Base-by-base conservation (phyloP, 2,888 invertebrate species). In the Lepidochitona cinerea region DNA sequence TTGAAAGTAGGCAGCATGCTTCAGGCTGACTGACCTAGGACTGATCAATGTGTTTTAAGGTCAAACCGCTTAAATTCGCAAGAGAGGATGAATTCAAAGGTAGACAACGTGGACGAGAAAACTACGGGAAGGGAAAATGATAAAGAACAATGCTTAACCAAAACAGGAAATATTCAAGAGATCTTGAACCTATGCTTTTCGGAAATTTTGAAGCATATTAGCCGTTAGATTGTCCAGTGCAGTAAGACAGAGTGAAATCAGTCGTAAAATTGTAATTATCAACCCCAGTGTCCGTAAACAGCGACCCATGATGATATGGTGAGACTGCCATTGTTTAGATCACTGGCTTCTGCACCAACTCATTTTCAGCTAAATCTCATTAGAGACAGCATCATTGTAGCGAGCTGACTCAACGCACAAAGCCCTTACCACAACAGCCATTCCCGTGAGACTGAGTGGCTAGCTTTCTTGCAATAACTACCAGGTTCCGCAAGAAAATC, bases 201-300 rank as follows among this genome's bases (percentile, higher is more conserved):
- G 59, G 59, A 59, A 59, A 59, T 59, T 23, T 59, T 59, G 23
- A 14, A 29, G 32, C 23, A 59, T 59, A 59, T 59, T 59, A 29
- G 59, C 59, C 59, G 29, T 59, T 59, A 59, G 59, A 23, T 26
- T 59, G 59, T 59, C 59, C 59, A 59, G 29, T 59, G 59, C 59
- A 59, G 59, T 59, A 59, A 59, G 59, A 29, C 26, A 59, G 59
- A 32, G 29, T 59, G 59, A 59, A 59, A 59, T 59, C 59, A 59
- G 74, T 76, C 72, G 76, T 78, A 67, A 76, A 73, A 75, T 76
- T 71, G 70, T 81, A 81, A 83, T 81, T 73, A 80, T 71, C 68
- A 71, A 66, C 41, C 73, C 74, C 66, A 70, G 41, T 36, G 36
- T 72, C 73, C 75, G 71, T 76, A 80, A 79, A 79, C 76, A 75